Evolutionary conservation across 2,797 vertebrate species (phyloP).

Genomic region (Semaprochilodus insignis): DNA sequence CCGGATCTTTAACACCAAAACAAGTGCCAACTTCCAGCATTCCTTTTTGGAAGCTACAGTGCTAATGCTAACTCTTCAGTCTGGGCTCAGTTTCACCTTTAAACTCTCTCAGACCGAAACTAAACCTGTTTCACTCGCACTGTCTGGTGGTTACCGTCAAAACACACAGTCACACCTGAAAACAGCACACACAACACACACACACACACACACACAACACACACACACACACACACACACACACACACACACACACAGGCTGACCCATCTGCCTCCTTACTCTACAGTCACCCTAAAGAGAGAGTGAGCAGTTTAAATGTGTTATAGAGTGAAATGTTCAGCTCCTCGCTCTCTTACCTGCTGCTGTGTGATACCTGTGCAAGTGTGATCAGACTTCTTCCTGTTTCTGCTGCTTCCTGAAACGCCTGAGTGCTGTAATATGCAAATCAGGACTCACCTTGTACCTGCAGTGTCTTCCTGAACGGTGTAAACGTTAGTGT

Average conservation of each 20-base stretch:
- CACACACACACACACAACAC: constrained; percentile 12
- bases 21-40: no score
- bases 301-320: background rate
- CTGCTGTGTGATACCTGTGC: background rate
- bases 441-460: background rate
- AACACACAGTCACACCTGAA: background rate
- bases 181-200: background rate
- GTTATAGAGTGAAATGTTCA: background rate
- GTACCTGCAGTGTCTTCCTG: no score
- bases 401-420: background rate
- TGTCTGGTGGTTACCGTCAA: no score
- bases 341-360: background rate
- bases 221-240: background rate
- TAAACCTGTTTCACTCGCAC: no score
- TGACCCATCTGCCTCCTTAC: background rate
- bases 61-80: background rate
- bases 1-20: no score
- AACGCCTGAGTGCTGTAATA: background rate
- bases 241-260: background rate
- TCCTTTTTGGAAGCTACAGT: background rate
- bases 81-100: background rate
- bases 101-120: background rate
- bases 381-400: background rate
- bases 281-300: no score
- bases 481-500: no score